Evolutionary conservation across 2,113 vertebrate genomes (phyloP), one percentile per base, ranked within the genome.

Genomic region (Ammodytes marinus): DNA sequence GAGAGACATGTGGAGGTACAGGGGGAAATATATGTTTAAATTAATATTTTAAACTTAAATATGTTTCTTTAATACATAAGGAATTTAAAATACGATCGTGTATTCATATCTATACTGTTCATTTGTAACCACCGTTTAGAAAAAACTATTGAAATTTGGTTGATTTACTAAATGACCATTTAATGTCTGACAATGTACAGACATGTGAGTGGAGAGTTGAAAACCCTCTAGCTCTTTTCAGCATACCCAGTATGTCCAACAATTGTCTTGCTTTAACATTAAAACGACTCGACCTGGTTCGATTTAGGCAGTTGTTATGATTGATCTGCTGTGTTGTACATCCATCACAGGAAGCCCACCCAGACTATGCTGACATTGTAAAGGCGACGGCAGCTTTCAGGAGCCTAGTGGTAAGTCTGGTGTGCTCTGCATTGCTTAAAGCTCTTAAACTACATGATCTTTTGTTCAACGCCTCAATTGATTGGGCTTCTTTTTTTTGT

Each of bases 1-100:
- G 97, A 99, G 94, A 91, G 98, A 81, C 98, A 99, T 58, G 96
- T 99, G 93, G 98, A 99, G 97, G 98, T 99, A 94, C 40, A 46
- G 14, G 1, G 49, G 9, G 14, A 49, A 4, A 46, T 9, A 15
- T 8, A 13, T 3, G 1, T 46, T 1, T 8, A 11, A 57, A 37
- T n/a, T 15, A 15, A 13, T 37, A 47, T 6, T 49, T n/a, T 53
- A 70, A 46, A 19, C 55, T 76, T 11, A 12, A 13, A 50, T 12
- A 12, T 50, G 17, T 68, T 35, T 40, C 1, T 42, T 71, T 6
- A 4, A 58, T 2, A 61, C 10, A 61, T n/a, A 15, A 50, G 19
- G 3, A 50, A 42, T 49, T 37, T 9, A 46, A 53, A 66, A 53
- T 13, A 13, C 19, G 14, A 5, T 45, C 3, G 7, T 58, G 6